Evolutionary conservation across 2,888 invertebrate genomes (phyloP).

Genomic region (Diloba caeruleocephala): DNA sequence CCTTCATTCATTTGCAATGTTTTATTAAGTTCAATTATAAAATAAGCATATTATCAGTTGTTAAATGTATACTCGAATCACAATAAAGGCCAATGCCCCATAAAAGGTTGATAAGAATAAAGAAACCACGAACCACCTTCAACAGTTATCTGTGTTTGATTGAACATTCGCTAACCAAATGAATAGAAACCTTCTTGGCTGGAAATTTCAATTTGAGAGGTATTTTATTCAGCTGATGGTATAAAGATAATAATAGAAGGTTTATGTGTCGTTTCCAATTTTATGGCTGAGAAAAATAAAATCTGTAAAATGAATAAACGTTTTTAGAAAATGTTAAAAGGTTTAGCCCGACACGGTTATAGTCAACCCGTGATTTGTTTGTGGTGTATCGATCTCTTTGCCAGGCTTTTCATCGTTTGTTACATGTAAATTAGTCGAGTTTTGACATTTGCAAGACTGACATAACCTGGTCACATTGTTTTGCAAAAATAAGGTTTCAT

Average conservation of each 20-base stretch:
- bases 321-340: neutral
- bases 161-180: conserved; percentile 24
- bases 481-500: neutral
- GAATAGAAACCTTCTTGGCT: conserved; percentile 9
- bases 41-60: too few species aligned
- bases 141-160: conserved; percentile 30
- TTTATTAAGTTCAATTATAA: too few species aligned
- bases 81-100: too few species aligned
- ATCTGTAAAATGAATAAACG: neutral
- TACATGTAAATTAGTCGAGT: conserved; percentile 72
- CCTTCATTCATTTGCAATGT: too few species aligned
- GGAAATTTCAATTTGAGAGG: conserved; percentile 16
- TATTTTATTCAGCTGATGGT: conserved; percentile 23
- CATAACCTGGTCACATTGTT: conserved; percentile 6
- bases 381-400: conserved; percentile 61
- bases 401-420: conserved; percentile 68
- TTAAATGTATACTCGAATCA: too few species aligned
- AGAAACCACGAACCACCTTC: conserved; percentile 1
- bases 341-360: conserved; percentile 41
- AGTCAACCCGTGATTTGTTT: conserved; percentile 56
- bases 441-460: conserved; percentile 45
- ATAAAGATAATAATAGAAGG: conserved; percentile 14
- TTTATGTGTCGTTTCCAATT: conserved; percentile 24
- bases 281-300: conserved; percentile 4
- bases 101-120: conserved; percentile 16